phyloP scores from a whole-genome alignment of 2,797 vertebrate species.

The Pogoniulus pusillus region DNA sequence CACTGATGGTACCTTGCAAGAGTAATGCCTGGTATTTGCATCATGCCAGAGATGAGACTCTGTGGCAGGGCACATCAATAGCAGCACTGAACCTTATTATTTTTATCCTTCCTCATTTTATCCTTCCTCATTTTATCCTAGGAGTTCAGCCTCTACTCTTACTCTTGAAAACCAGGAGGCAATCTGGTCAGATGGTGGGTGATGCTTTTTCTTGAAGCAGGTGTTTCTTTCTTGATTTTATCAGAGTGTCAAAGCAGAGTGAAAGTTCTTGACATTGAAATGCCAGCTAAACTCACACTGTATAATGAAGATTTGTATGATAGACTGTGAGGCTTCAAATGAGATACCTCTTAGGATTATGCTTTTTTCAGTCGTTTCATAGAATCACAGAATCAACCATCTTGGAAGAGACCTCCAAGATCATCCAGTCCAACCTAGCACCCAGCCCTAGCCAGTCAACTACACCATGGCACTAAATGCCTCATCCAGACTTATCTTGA shows the following conservation, averaged over 20 bases:
- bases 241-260: neutral
- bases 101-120: neutral
- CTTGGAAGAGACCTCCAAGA: too few relatives aligned
- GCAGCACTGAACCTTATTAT: neutral
- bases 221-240: neutral
- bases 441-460: too few relatives aligned
- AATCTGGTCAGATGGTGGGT: neutral
- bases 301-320: neutral
- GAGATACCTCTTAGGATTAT: neutral
- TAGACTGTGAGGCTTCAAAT: neutral
- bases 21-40: neutral
- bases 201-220: neutral
- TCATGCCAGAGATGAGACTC: neutral
- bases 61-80: neutral
- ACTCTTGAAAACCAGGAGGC: neutral
- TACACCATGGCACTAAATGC: too few relatives aligned
- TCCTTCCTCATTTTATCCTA: neutral
- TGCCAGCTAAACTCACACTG: neutral
- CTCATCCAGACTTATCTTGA: too few relatives aligned
- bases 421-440: too few relatives aligned
- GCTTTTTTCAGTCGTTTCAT: neutral
- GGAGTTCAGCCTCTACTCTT: neutral
- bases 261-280: neutral
- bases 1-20: neutral
- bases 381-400: too few relatives aligned